phyloP scores from a whole-genome alignment of 2,888 invertebrate genomes.

The Drosophila putrida region DNA sequence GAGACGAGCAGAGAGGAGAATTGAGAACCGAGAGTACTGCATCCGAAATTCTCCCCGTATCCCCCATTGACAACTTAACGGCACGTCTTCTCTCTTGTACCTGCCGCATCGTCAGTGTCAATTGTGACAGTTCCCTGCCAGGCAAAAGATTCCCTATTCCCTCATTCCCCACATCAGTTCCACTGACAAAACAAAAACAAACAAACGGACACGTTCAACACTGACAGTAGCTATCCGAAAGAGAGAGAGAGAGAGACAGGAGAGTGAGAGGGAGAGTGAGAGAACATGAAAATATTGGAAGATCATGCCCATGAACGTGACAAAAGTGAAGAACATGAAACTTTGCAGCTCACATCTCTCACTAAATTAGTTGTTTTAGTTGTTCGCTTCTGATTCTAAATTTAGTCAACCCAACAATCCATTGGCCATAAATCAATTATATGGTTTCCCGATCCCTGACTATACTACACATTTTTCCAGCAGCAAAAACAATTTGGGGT shows the following conservation, averaged over 20 bases:
- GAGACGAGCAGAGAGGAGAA: conserved; percentile 6
- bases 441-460: conserved; percentile 59
- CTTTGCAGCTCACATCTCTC: conserved; percentile 52
- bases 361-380: conserved; percentile 78
- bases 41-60: conserved; percentile 20
- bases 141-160: conserved; percentile 42
- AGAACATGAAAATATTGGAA: conserved; percentile 41
- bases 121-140: conserved; percentile 72
- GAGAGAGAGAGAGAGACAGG: neutral
- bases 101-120: conserved; percentile 80
- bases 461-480: conserved; percentile 35
- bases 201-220: conserved; percentile 73
- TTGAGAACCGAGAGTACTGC: conserved; percentile 13
- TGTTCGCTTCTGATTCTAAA: conserved; percentile 63
- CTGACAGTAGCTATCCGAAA: conserved; percentile 8
- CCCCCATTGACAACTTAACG: conserved; percentile 64
- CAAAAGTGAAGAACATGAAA: conserved; percentile 82
- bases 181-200: conserved; percentile 65
- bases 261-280: neutral
- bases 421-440: conserved; percentile 83
- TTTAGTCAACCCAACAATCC: conserved; percentile 72
- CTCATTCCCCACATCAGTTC: conserved; percentile 9
- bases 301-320: conserved; percentile 84
- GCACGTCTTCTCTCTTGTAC: conserved; percentile 66
- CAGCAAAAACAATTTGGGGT: conserved; percentile 13